A percentile compares a stretch with the other conserved stretches of the same genome.
These are phyloP conservation scores for Hyperoplus lanceolatus DNA, from an alignment of 2,797 vertebrate species.

Conservation along the genomic window DNA sequence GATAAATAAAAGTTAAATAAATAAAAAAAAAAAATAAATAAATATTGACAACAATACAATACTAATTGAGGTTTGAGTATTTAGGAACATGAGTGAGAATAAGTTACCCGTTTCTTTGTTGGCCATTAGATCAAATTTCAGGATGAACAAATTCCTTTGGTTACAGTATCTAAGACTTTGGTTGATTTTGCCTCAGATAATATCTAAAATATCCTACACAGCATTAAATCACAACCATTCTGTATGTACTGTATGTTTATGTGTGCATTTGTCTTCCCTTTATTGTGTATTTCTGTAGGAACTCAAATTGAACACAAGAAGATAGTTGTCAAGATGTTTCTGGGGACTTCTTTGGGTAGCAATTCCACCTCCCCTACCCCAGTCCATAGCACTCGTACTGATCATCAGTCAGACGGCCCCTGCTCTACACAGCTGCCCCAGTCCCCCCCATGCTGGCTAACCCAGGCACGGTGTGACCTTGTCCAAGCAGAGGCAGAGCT, in stretches of 20 bases:
- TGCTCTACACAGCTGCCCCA: constrained; percentile 30
- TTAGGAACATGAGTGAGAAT: not conserved
- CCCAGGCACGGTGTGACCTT: constrained; percentile 77
- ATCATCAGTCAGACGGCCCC: constrained; percentile 47
- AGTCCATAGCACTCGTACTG: constrained; percentile 43
- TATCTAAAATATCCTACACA: not conserved
- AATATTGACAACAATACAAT: not conserved
- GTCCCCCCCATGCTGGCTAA: constrained; percentile 75
- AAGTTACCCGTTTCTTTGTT: not conserved
- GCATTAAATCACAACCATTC: not conserved
- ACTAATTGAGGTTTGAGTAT: not conserved
- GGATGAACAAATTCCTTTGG: not conserved
- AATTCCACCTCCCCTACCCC: constrained; percentile 60
- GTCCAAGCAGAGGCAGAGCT: constrained; percentile 77
- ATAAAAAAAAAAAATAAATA: too few species aligned
- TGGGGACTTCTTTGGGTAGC: constrained; percentile 61
- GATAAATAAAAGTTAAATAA: too few species aligned
- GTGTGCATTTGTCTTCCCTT: not conserved
- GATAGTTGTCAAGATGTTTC: constrained; percentile 63
- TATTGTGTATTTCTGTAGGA: constrained; percentile 52
- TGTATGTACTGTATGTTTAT: not conserved
- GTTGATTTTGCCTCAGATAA: not conserved
- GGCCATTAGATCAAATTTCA: not conserved
- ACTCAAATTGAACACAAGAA: constrained; percentile 11
- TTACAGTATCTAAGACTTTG: not conserved